Percentiles rank a stretch among this genome's conserved stretches.
These are phyloP conservation scores for Tribolium castaneum DNA, from an alignment of 1,140 invertebrate genomes.

Conservation along the genomic window DNA sequence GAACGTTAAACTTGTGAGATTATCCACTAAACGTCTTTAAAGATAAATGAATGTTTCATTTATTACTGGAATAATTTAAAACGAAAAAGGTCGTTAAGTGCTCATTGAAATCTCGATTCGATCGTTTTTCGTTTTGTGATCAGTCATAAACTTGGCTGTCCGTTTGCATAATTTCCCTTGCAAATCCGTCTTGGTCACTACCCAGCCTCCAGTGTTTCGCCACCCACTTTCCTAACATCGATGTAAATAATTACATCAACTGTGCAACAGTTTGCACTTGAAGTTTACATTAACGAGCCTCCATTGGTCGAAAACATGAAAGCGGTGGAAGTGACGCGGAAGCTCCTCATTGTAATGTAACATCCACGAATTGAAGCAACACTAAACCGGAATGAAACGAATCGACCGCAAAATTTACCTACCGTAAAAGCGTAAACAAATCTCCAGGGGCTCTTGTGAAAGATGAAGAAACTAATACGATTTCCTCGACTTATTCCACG, in stretches of 20 bases:
- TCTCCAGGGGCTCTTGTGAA: background rate
- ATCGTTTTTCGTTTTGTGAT: no score
- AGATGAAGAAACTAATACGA: background rate
- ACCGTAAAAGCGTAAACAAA: background rate
- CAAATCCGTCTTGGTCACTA: background rate
- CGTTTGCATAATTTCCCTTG: background rate
- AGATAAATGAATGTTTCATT: no score
- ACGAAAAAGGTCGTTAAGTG: no score
- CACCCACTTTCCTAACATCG: background rate
- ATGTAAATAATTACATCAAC: background rate
- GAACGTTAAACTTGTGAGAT: no score
- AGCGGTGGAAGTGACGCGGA: background rate
- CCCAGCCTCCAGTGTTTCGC: background rate
- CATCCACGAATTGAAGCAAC: background rate
- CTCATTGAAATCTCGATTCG: no score
- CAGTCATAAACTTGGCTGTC: no score
- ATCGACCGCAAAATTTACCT: background rate
- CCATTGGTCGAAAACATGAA: background rate
- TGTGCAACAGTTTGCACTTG: background rate
- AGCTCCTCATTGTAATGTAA: background rate
- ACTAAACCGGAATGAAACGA: background rate
- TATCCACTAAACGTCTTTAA: no score
- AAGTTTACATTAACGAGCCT: background rate
- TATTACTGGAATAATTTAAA: no score
- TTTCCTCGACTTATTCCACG: background rate